A percentile compares a stretch with the other conserved stretches of the same genome.
These are phyloP conservation scores for Spatula clypeata DNA, from an alignment of 2,797 vertebrate species.

Conservation along the genomic window DNA sequence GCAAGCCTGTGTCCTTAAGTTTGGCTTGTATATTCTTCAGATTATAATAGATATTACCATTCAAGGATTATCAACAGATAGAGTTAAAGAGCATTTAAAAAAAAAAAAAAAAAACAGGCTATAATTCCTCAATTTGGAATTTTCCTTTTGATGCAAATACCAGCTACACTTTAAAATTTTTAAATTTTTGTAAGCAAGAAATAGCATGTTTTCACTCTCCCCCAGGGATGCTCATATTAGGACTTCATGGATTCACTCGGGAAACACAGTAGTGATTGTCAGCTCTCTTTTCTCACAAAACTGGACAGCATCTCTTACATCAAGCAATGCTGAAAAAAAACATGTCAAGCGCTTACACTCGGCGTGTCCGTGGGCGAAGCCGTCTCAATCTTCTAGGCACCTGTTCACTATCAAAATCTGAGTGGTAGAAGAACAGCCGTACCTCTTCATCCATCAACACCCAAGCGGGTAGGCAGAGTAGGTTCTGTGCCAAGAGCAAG, in stretches of 20 bases:
- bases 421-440: conserved; percentile 96
- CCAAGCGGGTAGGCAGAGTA: conserved; percentile 91
- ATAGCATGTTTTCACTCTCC: not conserved
- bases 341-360: conserved; percentile 86
- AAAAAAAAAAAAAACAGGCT: not conserved
- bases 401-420: conserved; percentile 87
- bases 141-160: not conserved
- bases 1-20: not conserved
- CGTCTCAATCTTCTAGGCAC: conserved; percentile 89
- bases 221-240: not conserved
- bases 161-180: not conserved
- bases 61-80: not conserved
- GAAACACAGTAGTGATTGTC: not conserved
- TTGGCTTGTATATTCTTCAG: not conserved
- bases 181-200: not conserved
- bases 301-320: not conserved
- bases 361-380: conserved; percentile 94
- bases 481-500: conserved; percentile 80
- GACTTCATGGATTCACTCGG: not conserved
- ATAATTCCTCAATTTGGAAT: not conserved
- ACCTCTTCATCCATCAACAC: conserved; percentile 91
- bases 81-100: not conserved
- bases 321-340: not conserved
- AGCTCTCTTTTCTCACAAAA: not conserved
- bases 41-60: not conserved